phyloP scores from a whole-genome alignment of 30 jellyfish, hydroid and myxozoan genomes.

The Rhopilema esculentum region DNA sequence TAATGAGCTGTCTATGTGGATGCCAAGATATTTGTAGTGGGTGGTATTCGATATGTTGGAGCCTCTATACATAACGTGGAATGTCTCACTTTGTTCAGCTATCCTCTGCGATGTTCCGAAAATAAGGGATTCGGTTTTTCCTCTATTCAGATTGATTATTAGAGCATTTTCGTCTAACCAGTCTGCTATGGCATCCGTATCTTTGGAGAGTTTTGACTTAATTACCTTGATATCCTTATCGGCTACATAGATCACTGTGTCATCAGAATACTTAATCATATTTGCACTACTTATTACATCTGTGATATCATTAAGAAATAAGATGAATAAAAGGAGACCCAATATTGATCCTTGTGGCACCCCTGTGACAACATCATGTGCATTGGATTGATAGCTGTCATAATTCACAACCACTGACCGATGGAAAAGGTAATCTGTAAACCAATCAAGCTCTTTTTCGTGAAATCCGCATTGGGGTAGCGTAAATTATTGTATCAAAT shows the following conservation, averaged over 20 bases:
- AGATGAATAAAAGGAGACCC: neutral
- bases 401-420: neutral
- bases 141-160: no score
- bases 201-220: conserved; percentile 41
- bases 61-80: neutral
- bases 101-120: no score
- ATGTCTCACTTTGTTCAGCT: neutral
- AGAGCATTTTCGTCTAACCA: no score
- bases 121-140: no score
- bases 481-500: conserved; percentile 20
- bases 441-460: conserved; percentile 25
- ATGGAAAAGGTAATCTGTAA: conserved; percentile 18
- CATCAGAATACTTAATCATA: conserved; percentile 65
- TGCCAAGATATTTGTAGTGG: no score
- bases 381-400: neutral
- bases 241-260: conserved; percentile 71
- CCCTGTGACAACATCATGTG: neutral
- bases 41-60: conserved; percentile 1
- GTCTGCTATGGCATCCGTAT: conserved; percentile 34
- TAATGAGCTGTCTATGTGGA: no score
- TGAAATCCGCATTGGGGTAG: conserved; percentile 4
- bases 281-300: conserved; percentile 40
- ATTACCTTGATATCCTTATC: conserved; percentile 42
- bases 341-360: neutral
- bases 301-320: conserved; percentile 40